Evolutionary conservation across 2,113 vertebrate species (phyloP).

Genomic region (Micronisus gabar): DNA sequence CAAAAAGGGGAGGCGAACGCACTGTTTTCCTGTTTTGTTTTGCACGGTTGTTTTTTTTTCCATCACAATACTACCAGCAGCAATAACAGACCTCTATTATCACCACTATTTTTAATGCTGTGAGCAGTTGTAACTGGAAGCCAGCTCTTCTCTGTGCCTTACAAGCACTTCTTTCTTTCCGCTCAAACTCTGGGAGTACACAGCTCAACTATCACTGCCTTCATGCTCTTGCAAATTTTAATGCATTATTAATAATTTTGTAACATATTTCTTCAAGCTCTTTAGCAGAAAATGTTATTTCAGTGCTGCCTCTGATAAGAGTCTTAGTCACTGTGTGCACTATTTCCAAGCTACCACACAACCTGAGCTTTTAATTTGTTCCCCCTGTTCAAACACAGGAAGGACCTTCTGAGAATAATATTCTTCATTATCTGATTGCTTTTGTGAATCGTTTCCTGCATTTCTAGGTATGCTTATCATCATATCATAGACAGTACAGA

Average conservation of each 20-base stretch:
- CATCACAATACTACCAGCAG: not conserved
- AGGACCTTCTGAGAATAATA: slow-evolving; percentile 64
- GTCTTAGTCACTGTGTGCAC: slow-evolving; percentile 44
- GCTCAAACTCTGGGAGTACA: not conserved
- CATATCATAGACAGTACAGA: slow-evolving; percentile 15
- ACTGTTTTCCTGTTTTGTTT: not conserved
- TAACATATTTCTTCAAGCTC: slow-evolving; percentile 60
- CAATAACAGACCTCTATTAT: not conserved
- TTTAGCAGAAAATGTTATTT: slow-evolving; percentile 63
- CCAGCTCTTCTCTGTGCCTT: not conserved
- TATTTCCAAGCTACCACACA: slow-evolving; percentile 51
- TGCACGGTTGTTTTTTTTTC: not conserved
- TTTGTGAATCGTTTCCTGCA: slow-evolving; percentile 48
- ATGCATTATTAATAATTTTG: slow-evolving; percentile 69
- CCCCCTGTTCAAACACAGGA: slow-evolving; percentile 52
- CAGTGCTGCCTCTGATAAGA: slow-evolving; percentile 49
- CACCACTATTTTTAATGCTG: not conserved
- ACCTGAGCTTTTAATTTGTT: slow-evolving; percentile 62
- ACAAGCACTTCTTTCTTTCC: slow-evolving; percentile 13
- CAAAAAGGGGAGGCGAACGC: fast-evolving
- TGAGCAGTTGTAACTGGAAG: not conserved
- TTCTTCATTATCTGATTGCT: slow-evolving; percentile 64
- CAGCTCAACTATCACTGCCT: slow-evolving; percentile 26
- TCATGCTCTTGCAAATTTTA: slow-evolving; percentile 60
- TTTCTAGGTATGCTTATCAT: slow-evolving; percentile 62